A percentile compares a stretch with the other conserved stretches of the same genome.
These are phyloP conservation scores for Crenuchus spilurus DNA, from an alignment of 2,797 vertebrate species.

Conservation along the genomic window DNA sequence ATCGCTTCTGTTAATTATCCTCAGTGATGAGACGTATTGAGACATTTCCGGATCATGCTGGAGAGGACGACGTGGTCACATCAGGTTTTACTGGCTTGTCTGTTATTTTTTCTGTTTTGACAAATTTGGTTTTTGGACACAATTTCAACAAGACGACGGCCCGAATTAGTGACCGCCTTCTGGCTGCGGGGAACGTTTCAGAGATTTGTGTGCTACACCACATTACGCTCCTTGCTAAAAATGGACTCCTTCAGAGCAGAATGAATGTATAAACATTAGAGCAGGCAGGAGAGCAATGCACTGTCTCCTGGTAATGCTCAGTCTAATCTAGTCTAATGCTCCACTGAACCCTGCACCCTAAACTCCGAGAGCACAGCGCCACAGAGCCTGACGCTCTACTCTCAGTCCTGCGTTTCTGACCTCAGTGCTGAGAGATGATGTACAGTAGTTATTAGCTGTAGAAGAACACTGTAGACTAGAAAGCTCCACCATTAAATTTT, in stretches of 20 bases:
- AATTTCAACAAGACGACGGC: not conserved
- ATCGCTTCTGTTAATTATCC: not conserved
- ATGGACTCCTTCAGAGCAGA: conserved; percentile 25
- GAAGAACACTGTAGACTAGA: too few relatives aligned
- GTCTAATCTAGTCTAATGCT: conserved; percentile 30
- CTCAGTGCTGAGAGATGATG: not conserved
- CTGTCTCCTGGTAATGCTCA: conserved; percentile 7
- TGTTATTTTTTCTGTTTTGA: not conserved
- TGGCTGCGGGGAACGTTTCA: not conserved
- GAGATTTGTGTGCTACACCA: conserved; percentile 4
- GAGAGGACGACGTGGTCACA: not conserved
- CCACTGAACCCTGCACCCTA: conserved; percentile 2
- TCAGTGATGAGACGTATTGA: not conserved
- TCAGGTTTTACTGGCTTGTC: not conserved
- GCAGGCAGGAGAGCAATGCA: conserved; percentile 26
- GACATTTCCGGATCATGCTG: not conserved
- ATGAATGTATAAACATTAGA: conserved; percentile 19
- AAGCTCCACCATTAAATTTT: not conserved
- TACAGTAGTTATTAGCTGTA: too few relatives aligned
- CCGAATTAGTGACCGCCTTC: not conserved
- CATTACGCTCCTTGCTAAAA: conserved; percentile 30
- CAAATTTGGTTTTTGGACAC: not conserved
- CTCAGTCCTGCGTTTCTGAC: conserved; percentile 6
- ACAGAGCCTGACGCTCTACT: conserved; percentile 20
- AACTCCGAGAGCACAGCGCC: conserved; percentile 11